phyloP scores from a whole-genome alignment of 2,888 invertebrate species.

The Pomacea canaliculata region DNA sequence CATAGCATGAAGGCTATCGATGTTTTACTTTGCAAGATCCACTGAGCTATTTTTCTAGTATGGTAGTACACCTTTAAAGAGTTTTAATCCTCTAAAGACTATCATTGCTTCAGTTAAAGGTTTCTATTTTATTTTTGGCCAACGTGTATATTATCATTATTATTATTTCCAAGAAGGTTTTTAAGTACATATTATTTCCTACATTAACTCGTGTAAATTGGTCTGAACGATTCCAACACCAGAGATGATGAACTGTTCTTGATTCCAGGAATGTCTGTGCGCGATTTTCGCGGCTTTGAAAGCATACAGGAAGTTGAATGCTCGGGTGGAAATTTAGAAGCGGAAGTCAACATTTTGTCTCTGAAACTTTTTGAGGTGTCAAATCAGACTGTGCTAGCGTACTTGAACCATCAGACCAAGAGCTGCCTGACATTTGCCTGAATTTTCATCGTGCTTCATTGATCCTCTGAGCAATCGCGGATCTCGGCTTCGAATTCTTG shows the following conservation, averaged over 20 bases:
- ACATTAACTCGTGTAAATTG: too few relatives aligned
- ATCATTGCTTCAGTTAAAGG: too few relatives aligned
- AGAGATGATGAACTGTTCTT: background rate
- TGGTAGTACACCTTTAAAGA: too few relatives aligned
- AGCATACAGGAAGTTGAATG: conserved; percentile 25
- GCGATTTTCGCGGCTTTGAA: conserved; percentile 9
- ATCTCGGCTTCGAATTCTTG: conserved; percentile 6
- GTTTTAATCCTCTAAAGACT: too few relatives aligned
- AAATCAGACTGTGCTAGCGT: background rate
- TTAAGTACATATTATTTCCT: too few relatives aligned
- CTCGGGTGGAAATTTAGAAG: conserved; percentile 1
- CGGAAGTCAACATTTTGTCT: conserved; percentile 11
- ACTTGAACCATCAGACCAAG: conserved; percentile 8
- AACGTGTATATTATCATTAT: too few relatives aligned
- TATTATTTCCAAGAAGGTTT: too few relatives aligned
- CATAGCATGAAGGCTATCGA: too few relatives aligned
- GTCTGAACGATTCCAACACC: too few relatives aligned
- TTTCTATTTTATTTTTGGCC: too few relatives aligned
- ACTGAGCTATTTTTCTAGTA: too few relatives aligned
- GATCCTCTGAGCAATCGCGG: background rate
- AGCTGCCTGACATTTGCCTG: conserved; percentile 9
- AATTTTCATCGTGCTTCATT: conserved; percentile 4
- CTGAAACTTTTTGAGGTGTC: conserved; percentile 10
- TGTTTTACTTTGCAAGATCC: too few relatives aligned
- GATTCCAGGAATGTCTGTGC: conserved; percentile 10